Percentiles rank a stretch among this genome's conserved stretches.
phyloP scores from a whole-genome alignment of 2,797 vertebrate genomes.

The Diplodus puntazzo region DNA sequence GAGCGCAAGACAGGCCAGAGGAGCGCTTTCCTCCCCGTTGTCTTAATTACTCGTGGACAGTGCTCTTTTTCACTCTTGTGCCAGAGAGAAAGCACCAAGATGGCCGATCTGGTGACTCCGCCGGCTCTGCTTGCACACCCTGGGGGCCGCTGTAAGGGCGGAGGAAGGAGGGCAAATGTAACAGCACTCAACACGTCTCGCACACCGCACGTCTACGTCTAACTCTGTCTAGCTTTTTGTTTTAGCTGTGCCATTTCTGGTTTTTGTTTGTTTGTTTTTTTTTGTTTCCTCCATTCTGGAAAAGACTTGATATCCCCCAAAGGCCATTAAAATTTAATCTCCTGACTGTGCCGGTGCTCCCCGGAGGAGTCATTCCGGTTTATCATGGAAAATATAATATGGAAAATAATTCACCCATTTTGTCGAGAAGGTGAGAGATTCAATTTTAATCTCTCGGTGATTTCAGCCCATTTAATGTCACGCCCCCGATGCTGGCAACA shows the following conservation, averaged over 20 bases:
- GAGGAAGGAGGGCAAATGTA: conserved; percentile 14
- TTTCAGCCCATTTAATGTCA: conserved; percentile 19
- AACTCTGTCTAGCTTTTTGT: not conserved
- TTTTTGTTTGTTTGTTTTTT: not conserved
- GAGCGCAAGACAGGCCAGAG: conserved; percentile 12
- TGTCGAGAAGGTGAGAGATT: not conserved
- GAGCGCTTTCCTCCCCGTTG: conserved; percentile 1
- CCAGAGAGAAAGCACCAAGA: not conserved
- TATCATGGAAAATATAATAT: not conserved
- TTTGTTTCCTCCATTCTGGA: not conserved
- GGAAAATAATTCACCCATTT: not conserved
- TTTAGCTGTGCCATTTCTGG: conserved; percentile 10
- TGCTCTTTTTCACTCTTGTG: not conserved
- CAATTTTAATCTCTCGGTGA: conserved; percentile 11
- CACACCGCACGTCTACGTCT: not conserved
- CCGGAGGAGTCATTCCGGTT: not conserved
- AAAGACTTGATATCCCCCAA: not conserved
- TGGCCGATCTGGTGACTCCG: not conserved
- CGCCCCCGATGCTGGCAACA: not conserved
- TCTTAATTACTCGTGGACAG: not conserved
- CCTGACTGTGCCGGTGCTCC: not conserved
- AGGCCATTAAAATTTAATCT: not conserved
- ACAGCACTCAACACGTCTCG: conserved; percentile 4
- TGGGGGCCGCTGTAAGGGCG: not conserved
- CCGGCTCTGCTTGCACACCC: conserved; percentile 8